A percentile compares a stretch with the other conserved stretches of the same genome.
Conservation (phyloP, 2,888 invertebrate species). For the Andrena dorsata region DNA sequence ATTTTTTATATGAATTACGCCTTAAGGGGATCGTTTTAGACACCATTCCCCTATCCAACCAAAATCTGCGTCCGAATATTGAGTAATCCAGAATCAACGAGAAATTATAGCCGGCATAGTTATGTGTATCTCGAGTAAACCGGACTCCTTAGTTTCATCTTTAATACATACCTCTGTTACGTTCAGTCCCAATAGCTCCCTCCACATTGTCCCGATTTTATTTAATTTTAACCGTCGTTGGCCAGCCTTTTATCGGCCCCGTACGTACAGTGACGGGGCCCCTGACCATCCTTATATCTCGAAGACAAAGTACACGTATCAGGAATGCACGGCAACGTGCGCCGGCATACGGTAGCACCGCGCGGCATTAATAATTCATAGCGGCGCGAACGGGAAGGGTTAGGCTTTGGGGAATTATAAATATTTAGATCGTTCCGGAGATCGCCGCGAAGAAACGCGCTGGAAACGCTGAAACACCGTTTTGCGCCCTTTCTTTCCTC, state of each 20-base stretch:
- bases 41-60: no score
- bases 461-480: slow-evolving; percentile 40
- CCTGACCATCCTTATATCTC: slow-evolving; percentile 67
- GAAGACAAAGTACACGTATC: slow-evolving; percentile 72
- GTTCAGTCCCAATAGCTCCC: neutral
- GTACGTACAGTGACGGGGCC: slow-evolving; percentile 43
- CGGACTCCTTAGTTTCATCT: no score
- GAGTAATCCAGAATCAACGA: no score
- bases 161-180: no score
- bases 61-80: no score
- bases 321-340: slow-evolving; percentile 71
- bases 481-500: slow-evolving; percentile 14
- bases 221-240: slow-evolving; percentile 31
- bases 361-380: slow-evolving; percentile 77
- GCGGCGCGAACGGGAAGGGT: slow-evolving; percentile 66
- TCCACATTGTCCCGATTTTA: slow-evolving; percentile 45
- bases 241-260: slow-evolving; percentile 54
- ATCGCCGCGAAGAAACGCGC: slow-evolving; percentile 58
- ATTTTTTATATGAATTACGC: no score
- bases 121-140: no score
- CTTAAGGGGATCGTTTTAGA: no score
- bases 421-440: slow-evolving; percentile 77
- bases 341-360: slow-evolving; percentile 69
- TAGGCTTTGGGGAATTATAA: slow-evolving; percentile 77
- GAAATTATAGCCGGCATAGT: no score